Percentiles rank a stretch among this genome's conserved stretches.
These are phyloP conservation scores for Heptranchias perlo DNA, from an alignment of 2,113 vertebrate species.

Conservation along the genomic window DNA sequence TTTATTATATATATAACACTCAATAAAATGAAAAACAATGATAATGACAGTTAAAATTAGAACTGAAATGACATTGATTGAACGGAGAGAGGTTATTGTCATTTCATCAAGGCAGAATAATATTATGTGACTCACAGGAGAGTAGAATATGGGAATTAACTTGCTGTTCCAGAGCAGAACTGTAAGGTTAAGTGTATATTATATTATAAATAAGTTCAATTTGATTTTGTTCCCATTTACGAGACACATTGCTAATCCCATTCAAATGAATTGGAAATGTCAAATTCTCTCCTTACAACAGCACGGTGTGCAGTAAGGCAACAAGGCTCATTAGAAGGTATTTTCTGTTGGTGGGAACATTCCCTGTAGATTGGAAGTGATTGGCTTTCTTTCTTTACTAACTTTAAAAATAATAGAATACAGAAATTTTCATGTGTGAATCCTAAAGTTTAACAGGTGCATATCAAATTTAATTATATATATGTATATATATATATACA, in stretches of 20 bases:
- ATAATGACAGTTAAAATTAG: constrained; percentile 23
- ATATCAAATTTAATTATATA: neutral
- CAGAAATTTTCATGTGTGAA: neutral
- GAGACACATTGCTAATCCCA: neutral
- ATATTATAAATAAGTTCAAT: neutral
- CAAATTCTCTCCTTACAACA: neutral
- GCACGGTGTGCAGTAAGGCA: neutral
- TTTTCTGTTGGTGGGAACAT: neutral
- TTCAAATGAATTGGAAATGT: constrained; percentile 14
- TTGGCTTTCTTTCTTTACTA: no score
- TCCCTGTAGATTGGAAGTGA: neutral
- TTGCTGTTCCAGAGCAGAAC: neutral
- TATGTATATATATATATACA: no score
- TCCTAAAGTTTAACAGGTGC: neutral
- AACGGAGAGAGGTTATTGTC: neutral
- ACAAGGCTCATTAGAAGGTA: neutral
- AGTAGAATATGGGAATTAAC: neutral
- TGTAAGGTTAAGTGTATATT: neutral
- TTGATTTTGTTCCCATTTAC: neutral
- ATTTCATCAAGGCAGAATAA: neutral
- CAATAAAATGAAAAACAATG: constrained; percentile 22
- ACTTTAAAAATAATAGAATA: neutral
- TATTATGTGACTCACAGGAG: constrained; percentile 3
- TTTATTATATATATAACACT: neutral
- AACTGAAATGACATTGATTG: neutral